Evolutionary conservation across 2,888 invertebrate species (phyloP), one percentile per base, ranked within the genome.

Genomic region (Fragum fragum): DNA sequence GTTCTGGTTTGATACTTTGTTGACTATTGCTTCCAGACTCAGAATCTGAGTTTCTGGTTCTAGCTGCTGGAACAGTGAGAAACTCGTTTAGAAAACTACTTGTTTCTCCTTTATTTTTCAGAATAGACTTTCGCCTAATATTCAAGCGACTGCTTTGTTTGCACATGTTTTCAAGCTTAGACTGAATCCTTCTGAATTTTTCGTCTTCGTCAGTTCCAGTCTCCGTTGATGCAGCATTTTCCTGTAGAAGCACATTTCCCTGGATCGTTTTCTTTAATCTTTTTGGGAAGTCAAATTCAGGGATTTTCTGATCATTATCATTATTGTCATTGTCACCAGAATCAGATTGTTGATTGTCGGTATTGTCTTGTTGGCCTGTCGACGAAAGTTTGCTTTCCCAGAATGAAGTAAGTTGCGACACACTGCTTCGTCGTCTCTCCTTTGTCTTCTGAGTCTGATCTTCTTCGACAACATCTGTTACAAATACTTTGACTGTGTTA

Each of bases 51-150:
- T 42, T 42, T 39, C 66, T 32, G 6, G 39, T 66, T 26, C 66
- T 39, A 7, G 66, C 39, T 2, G 42, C 39, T 1, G 66, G 66
- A 14, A 66, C 66, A 6, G 66, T 66, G 7, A 66, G 42, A 66
- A 66, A 66, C 26, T 66, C 66, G 1, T 39, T 66, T 11, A 66
- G 29, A 42, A 66, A 66, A 66, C 66, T 66, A 42, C 66, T 66
- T 23, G 66, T 66, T 11, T 36, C 23, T 21, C 36, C 29, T 14
- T 66, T 66, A 66, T 66, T 66, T n/a, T 66, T 66, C 1, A 42
- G 23, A 9, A 66, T 42, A 3, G 66, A 66, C 66, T 66, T 66
- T 66, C 66, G 6, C 21, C 66, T 9, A 16, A 66, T 42, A 1
- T 23, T 66, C 16, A n/a, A 14, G 11, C 66, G 39, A n/a, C 21